phyloP scores from a whole-genome alignment of 37 sponge, comb jelly and placozoan species.

The Oscarella lobularis region DNA sequence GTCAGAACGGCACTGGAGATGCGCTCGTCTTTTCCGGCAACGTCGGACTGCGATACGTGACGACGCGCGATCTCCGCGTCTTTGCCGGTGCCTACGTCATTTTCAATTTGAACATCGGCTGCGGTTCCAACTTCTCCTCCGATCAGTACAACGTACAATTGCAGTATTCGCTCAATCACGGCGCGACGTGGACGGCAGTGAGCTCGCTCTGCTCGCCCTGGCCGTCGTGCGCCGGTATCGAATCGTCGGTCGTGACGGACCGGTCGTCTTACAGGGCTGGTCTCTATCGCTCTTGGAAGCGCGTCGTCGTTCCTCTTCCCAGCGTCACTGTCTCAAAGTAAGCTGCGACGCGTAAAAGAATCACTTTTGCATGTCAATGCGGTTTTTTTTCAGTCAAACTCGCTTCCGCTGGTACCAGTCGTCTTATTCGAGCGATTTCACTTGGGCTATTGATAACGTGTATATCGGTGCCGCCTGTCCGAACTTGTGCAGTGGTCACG shows the following conservation, averaged over 20 bases:
- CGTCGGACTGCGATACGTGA: neutral
- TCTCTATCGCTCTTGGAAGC: neutral
- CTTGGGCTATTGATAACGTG: slow-evolving; percentile 9
- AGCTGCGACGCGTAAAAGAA: too few relatives aligned
- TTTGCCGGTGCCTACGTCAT: neutral
- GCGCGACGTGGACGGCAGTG: neutral
- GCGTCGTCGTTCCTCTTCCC: neutral
- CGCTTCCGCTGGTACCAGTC: slow-evolving; percentile 4
- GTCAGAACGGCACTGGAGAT: neutral
- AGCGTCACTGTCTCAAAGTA: neutral
- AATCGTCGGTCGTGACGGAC: neutral
- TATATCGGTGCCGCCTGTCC: neutral
- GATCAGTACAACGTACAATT: neutral
- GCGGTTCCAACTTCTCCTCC: neutral
- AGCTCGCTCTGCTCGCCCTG: neutral
- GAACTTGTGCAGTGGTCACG: neutral
- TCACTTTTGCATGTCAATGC: too few relatives aligned
- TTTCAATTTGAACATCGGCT: neutral
- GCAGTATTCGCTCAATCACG: slow-evolving; percentile 3
- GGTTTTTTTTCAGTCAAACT: neutral
- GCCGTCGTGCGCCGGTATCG: neutral
- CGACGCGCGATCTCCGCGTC: neutral
- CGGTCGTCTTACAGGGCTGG: neutral
- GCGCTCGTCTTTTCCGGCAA: neutral
- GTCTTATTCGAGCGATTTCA: neutral